Conservation (phyloP, 37 sponge, comb jelly and placozoan species). For the Theonella swinhoei region DNA sequence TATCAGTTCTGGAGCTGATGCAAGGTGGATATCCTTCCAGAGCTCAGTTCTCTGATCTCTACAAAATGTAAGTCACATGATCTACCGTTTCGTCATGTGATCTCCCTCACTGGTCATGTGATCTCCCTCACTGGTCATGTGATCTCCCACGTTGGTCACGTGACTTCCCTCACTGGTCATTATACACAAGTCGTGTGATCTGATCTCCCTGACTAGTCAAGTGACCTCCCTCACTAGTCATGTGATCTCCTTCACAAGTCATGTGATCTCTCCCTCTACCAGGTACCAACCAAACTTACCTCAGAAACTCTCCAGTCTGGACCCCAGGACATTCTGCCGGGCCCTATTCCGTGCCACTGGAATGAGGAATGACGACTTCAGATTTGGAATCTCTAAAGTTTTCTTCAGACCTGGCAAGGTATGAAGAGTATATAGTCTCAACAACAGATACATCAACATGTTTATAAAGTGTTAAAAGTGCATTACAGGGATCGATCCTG, state of each 20-base stretch:
- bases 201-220: no score
- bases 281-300: constrained; percentile 88
- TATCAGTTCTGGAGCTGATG: constrained; percentile 95
- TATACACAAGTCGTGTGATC: no score
- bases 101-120: background rate
- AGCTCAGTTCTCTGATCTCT: constrained; percentile 82
- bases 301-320: constrained; percentile 67
- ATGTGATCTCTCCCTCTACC: background rate
- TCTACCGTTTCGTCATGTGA: background rate
- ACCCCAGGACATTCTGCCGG: constrained; percentile 84
- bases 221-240: background rate
- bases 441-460: no score
- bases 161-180: constrained; percentile 21
- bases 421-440: background rate
- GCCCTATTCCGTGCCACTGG: constrained; percentile 93
- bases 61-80: constrained; percentile 73
- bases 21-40: constrained; percentile 95
- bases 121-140: constrained; percentile 19
- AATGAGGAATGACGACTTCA: constrained; percentile 80
- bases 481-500: no score
- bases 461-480: no score
- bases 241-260: constrained; percentile 21
- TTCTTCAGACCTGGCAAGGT: constrained; percentile 99
- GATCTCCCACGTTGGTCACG: background rate
- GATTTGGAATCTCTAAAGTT: constrained; percentile 91